phyloP scores from a whole-genome alignment of 2,888 invertebrate species.

The Stenotaenia linearis region DNA sequence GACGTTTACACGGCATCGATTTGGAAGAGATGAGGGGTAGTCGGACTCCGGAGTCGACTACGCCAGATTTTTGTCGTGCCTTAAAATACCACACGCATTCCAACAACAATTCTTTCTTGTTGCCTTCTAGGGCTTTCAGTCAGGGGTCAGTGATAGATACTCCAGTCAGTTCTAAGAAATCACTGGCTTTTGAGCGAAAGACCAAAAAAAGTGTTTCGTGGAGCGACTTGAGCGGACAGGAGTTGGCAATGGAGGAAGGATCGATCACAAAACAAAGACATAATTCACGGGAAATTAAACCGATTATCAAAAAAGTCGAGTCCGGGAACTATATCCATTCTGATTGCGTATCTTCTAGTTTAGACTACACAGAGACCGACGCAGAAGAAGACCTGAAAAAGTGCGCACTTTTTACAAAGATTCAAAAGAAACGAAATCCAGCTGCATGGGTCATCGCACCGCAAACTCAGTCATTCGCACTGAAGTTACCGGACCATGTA shows the following conservation, averaged over 20 bases:
- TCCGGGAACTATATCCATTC: background rate
- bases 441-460: background rate
- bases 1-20: conserved; percentile 24
- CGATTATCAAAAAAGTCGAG: conserved; percentile 28
- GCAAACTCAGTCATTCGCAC: background rate
- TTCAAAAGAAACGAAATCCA: conserved; percentile 13
- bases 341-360: background rate
- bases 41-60: background rate
- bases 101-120: background rate
- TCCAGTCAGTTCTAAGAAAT: background rate
- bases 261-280: background rate
- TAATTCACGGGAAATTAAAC: background rate
- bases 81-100: conserved; percentile 13
- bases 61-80: background rate
- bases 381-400: conserved; percentile 26
- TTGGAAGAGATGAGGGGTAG: conserved; percentile 21
- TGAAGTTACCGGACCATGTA: conserved; percentile 27
- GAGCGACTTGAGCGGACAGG: conserved; percentile 30
- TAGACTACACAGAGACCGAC: conserved; percentile 24
- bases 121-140: conserved; percentile 19
- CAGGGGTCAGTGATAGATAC: conserved; percentile 27
- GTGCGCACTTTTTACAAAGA: conserved; percentile 6
- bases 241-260: background rate
- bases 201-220: conserved; percentile 31
- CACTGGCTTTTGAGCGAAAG: conserved; percentile 22